Conservation (phyloP, 2,113 vertebrate species). For the Strix aluco region DNA sequence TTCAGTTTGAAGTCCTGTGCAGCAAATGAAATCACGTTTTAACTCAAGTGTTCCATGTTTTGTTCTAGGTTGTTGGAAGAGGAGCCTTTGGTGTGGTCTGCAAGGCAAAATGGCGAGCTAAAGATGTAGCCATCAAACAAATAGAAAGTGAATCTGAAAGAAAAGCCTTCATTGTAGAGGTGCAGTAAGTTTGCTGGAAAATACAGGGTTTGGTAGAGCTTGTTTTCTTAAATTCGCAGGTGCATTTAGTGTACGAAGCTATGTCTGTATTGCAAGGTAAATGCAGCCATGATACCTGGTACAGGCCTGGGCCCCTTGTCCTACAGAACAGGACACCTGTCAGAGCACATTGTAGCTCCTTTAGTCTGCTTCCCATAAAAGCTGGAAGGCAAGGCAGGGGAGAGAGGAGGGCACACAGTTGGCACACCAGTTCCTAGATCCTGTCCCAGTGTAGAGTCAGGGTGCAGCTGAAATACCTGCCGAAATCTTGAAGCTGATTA, state of each 20-base stretch:
- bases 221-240: not conserved
- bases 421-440: not conserved
- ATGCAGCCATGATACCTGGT: not conserved
- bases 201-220: not conserved
- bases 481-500: not conserved
- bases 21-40: not conserved
- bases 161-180: constrained; percentile 97
- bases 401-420: not conserved
- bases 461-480: not conserved
- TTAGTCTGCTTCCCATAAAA: not conserved
- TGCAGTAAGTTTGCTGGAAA: constrained; percentile 63
- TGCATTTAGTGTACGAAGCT: not conserved
- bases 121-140: constrained; percentile 98
- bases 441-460: not conserved
- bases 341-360: not conserved
- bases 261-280: not conserved
- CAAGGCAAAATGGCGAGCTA: constrained; percentile 98
- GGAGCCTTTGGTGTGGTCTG: constrained; percentile 98
- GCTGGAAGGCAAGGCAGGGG: not conserved
- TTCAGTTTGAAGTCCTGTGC: not conserved
- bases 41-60: not conserved
- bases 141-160: constrained; percentile 99
- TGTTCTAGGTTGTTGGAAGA: constrained; percentile 93
- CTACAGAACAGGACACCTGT: not conserved
- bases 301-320: not conserved